These are phyloP conservation scores for Nematopogon swammerdamellus DNA, from an alignment of 2,888 invertebrate species.

Conservation along the genomic window DNA sequence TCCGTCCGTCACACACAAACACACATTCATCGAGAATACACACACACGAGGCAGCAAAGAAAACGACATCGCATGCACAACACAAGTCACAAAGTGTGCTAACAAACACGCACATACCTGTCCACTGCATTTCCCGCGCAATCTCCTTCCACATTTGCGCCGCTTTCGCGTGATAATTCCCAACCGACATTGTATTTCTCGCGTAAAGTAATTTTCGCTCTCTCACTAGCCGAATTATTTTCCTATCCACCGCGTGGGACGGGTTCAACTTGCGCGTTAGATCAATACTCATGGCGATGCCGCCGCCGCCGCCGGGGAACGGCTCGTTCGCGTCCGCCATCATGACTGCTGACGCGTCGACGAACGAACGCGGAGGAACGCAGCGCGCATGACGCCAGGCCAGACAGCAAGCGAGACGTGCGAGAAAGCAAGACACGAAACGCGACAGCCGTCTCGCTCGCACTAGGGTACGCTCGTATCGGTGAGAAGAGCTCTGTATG, in stretches of 20 bases:
- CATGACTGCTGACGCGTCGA: neutral
- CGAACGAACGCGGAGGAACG: neutral
- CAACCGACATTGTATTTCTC: constrained; percentile 45
- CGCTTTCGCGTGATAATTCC: constrained; percentile 41
- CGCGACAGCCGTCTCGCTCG: constrained; percentile 23
- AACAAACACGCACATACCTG: too few species aligned
- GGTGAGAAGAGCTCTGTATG: too few species aligned
- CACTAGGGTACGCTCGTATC: too few species aligned
- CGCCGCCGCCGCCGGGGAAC: constrained; percentile 7
- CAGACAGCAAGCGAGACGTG: neutral
- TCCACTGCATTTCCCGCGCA: constrained; percentile 39
- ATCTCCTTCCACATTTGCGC: constrained; percentile 40
- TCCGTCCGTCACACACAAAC: too few species aligned
- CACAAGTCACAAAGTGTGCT: too few species aligned
- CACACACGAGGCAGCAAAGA: too few species aligned
- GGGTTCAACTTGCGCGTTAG: constrained; percentile 38
- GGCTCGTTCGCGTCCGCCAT: neutral
- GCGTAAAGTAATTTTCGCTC: constrained; percentile 39
- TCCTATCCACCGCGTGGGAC: constrained; percentile 42
- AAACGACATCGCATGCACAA: too few species aligned
- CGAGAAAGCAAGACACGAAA: constrained; percentile 27
- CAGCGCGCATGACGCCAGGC: neutral
- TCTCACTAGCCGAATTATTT: constrained; percentile 38
- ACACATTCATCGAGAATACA: too few species aligned
- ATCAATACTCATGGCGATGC: constrained; percentile 12